Evolutionary conservation across 2,888 invertebrate genomes (phyloP).

Genomic region (Timandra comae): DNA sequence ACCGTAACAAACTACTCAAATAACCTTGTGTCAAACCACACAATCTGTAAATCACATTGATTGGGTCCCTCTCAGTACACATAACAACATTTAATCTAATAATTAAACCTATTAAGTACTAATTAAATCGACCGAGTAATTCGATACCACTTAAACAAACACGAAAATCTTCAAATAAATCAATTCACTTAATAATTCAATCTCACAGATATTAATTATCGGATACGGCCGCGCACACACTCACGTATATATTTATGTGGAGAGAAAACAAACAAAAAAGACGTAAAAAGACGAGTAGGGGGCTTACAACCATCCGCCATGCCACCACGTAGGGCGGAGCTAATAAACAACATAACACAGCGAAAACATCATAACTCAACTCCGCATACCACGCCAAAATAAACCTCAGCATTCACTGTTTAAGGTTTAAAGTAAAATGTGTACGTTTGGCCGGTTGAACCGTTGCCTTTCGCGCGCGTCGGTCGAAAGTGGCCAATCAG

Average conservation of each 20-base stretch:
- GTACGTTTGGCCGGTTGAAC: conserved; percentile 33
- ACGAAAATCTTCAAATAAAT: conserved; percentile 3
- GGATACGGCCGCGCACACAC: conserved; percentile 5
- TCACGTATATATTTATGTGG: conserved; percentile 18
- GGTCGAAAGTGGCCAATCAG: conserved; percentile 66
- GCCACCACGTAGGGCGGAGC: conserved; percentile 65
- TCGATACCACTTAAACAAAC: conserved; percentile 1
- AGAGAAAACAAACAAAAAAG: conserved; percentile 31
- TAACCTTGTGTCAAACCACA: too few species aligned
- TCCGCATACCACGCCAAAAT: conserved; percentile 29
- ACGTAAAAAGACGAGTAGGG: conserved; percentile 49
- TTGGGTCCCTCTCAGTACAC: too few species aligned
- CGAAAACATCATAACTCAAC: conserved; percentile 26
- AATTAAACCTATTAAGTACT: too few species aligned
- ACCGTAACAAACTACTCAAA: too few species aligned
- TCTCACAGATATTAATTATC: conserved; percentile 2
- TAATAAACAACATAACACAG: conserved; percentile 44
- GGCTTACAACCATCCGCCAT: conserved; percentile 59
- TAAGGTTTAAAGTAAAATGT: conserved; percentile 46
- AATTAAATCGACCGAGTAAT: neutral
- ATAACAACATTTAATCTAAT: too few species aligned
- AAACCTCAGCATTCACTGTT: conserved; percentile 28
- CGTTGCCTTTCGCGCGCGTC: conserved; percentile 30
- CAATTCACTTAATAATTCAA: conserved; percentile 9
- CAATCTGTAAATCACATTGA: too few species aligned